Evolutionary conservation across 2,888 invertebrate species (phyloP), one percentile per base, ranked within the genome.

Genomic region (Branchellion lobata): DNA sequence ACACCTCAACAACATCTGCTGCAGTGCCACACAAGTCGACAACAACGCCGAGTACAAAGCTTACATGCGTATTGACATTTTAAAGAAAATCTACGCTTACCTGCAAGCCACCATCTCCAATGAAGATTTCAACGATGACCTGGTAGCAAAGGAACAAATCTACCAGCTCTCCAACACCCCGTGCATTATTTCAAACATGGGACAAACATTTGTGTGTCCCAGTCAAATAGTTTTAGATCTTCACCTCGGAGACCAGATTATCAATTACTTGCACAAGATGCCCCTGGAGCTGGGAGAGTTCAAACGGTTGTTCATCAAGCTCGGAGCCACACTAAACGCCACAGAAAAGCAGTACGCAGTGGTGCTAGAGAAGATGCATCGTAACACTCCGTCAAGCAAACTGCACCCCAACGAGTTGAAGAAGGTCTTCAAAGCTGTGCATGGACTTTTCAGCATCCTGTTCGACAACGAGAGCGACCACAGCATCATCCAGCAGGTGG

Each of bases 281-380:
- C 84, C 84, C 5, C 82, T 81, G 14, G 82, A 84, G 40, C 82
- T 84, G 5, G 83, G 83, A 5, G 83, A 83, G 72, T 84, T 82
- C 79, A 81, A 84, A 76, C 77, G 71, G 33, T 80, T 84, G 34
- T 84, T 84, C 74, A 72, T 82, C 29, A 77, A 81, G 65, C 81
- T 84, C 1, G 84, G 84, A 5, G 82, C 82, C 0, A 81, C 82
- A 18, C 57, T 80, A 14, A 81, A 79, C 61, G 82, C 82, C 71
- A 82, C 83, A 5, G 81, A 79, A n/a, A 80, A 81, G 27, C 84
- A 84, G 79, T 84, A 82, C 61, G 82, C 84, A 18, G 80, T 78
- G 61, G 83, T 84, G 27, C 81, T 84, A 27, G 80, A 81, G 40
- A 78, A 79, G 73, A 80, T 84, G 31, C 79, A 79, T 78, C n/a